Percentiles rank a stretch among this genome's conserved stretches.
Evolutionary conservation across 1,140 invertebrate species (phyloP).

Genomic region (Drosophila tropicalis): DNA sequence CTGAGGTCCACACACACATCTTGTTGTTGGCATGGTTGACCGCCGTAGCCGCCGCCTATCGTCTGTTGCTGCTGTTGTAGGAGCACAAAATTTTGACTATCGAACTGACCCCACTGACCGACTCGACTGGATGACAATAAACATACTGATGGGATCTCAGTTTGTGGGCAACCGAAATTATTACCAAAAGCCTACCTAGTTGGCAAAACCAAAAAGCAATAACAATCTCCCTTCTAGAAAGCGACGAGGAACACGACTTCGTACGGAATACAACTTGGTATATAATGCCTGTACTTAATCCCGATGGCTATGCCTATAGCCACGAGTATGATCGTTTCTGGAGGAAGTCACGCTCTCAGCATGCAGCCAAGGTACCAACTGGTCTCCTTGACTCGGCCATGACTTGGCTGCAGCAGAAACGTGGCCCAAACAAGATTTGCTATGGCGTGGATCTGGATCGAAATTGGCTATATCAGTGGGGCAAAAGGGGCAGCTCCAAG

Average conservation of each 20-base stretch:
- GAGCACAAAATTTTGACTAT: constrained; percentile 8
- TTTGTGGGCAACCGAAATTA: background rate
- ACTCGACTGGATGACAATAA: background rate
- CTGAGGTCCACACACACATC: constrained; percentile 3
- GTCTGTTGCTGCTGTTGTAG: background rate
- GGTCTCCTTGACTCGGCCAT: constrained; percentile 78
- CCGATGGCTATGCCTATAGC: constrained; percentile 92
- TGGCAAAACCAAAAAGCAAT: too few species aligned
- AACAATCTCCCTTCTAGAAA: constrained; percentile 34
- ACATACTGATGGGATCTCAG: background rate
- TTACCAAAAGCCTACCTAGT: background rate
- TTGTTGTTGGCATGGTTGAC: constrained; percentile 15
- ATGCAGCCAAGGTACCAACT: constrained; percentile 54
- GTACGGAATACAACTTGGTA: constrained; percentile 85
- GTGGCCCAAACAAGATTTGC: constrained; percentile 58
- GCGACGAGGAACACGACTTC: constrained; percentile 62
- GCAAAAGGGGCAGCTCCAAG: constrained; percentile 88
- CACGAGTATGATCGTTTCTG: constrained; percentile 90
- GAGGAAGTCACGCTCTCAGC: constrained; percentile 89
- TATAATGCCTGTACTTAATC: constrained; percentile 91
- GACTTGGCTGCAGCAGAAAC: constrained; percentile 77
- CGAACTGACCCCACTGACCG: background rate
- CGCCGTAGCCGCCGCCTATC: background rate
- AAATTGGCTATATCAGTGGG: constrained; percentile 89
- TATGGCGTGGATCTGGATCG: constrained; percentile 88